Conservation (phyloP, 2,113 vertebrate species). For the Sinocyclocheilus anophthalmus region DNA sequence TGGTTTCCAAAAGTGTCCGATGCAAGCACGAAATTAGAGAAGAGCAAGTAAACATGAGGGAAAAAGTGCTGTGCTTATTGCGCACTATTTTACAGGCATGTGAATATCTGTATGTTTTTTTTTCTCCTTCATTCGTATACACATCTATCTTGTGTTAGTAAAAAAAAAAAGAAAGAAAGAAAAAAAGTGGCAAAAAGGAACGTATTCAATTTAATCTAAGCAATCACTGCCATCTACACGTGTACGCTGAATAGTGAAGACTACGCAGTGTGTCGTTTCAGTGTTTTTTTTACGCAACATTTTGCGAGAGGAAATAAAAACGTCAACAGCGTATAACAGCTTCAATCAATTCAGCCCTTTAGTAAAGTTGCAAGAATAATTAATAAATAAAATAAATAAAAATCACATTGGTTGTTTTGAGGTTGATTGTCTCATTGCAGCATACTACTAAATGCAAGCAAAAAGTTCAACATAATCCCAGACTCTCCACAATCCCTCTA, state of each 20-base stretch:
- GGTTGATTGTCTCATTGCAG: not conserved
- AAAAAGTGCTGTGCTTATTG: not conserved
- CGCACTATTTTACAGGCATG: not conserved
- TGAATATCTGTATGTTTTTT: not conserved
- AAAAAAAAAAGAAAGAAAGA: not conserved
- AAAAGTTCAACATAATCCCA: not conserved
- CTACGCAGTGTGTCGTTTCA: not conserved
- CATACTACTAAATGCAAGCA: not conserved
- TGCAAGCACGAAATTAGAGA: not conserved
- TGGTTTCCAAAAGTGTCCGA: slow-evolving; percentile 10
- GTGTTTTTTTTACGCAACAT: not conserved
- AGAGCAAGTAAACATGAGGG: not conserved
- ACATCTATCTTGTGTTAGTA: not conserved
- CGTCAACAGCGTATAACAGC: not conserved
- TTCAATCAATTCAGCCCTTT: not conserved
- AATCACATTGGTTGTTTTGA: not conserved
- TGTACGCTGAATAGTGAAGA: not conserved
- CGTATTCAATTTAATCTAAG: not conserved
- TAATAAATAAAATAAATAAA: not conserved
- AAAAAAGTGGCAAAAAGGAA: not conserved
- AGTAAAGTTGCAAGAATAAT: not conserved
- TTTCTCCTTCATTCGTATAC: not conserved
- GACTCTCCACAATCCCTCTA: slow-evolving; percentile 17
- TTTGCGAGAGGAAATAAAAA: not conserved
- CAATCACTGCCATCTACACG: not conserved